These are phyloP conservation scores for Leucoraja ocellata DNA, from an alignment of 2,797 vertebrate genomes.

Conservation along the genomic window DNA sequence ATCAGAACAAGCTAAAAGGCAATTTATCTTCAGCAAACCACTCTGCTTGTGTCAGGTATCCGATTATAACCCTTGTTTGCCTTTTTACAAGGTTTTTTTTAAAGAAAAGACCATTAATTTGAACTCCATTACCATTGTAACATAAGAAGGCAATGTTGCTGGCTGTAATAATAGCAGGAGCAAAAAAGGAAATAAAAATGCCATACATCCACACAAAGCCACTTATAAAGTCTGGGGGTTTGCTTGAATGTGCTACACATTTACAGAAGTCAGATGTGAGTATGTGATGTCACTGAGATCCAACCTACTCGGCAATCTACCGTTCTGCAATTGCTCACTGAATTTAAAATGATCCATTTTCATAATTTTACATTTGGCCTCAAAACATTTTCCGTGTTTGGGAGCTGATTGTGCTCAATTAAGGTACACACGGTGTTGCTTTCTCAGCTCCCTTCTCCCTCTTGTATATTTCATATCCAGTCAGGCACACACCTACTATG, in stretches of 20 bases:
- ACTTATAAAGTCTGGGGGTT: background rate
- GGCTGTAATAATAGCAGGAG: background rate
- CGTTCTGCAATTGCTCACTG: background rate
- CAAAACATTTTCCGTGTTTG: background rate
- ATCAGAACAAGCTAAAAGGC: background rate
- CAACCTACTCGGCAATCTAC: background rate
- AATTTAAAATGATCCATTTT: background rate
- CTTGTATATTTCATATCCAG: slow-evolving; percentile 43
- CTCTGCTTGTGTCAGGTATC: background rate
- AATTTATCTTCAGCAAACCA: background rate
- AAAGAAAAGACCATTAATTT: background rate
- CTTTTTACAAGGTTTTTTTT: background rate
- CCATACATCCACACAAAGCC: background rate
- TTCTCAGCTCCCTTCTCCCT: slow-evolving; percentile 42
- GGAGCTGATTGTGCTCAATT: background rate
- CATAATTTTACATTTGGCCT: background rate
- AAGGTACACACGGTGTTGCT: background rate
- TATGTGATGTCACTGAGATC: background rate
- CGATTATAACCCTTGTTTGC: background rate
- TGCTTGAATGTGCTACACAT: background rate
- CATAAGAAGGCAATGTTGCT: background rate
- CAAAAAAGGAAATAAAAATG: background rate
- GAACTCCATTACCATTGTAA: background rate
- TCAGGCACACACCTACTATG: slow-evolving; percentile 33
- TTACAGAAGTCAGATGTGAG: background rate